phyloP scores from a whole-genome alignment of 2,888 invertebrate genomes.

The Drosophila heteroneura region DNA sequence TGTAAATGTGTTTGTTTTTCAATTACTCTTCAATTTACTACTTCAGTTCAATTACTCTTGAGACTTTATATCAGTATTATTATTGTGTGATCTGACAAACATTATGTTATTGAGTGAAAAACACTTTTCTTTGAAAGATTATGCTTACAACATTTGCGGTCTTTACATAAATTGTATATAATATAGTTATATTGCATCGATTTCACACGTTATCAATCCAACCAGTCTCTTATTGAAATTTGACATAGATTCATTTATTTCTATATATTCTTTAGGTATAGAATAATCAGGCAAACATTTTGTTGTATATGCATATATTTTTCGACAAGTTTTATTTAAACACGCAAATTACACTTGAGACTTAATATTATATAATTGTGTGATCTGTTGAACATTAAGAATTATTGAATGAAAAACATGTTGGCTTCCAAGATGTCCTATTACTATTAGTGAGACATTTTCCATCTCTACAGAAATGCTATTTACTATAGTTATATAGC shows the following conservation, averaged over 20 bases:
- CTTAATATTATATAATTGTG: background rate
- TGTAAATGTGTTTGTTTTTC: background rate
- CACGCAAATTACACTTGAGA: background rate
- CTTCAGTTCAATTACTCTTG: background rate
- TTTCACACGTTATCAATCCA: background rate
- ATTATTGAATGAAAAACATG: background rate
- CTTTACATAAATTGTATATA: background rate
- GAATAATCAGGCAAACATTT: background rate
- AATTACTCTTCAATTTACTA: no score
- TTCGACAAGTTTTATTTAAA: background rate
- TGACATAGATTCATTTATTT: background rate
- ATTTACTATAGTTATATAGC: background rate
- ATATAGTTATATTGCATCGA: background rate
- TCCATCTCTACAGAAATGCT: background rate
- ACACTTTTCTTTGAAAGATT: background rate
- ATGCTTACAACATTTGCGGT: background rate
- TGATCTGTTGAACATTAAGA: background rate
- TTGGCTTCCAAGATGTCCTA: background rate
- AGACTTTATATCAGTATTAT: background rate
- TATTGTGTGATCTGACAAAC: background rate
- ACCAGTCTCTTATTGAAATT: slow-evolving; percentile 1
- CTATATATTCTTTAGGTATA: background rate
- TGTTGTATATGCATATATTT: background rate
- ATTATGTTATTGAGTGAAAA: background rate
- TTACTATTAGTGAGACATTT: background rate